Conservation (phyloP, 2,113 vertebrate genomes). For the Lepidothrix coronata region DNA sequence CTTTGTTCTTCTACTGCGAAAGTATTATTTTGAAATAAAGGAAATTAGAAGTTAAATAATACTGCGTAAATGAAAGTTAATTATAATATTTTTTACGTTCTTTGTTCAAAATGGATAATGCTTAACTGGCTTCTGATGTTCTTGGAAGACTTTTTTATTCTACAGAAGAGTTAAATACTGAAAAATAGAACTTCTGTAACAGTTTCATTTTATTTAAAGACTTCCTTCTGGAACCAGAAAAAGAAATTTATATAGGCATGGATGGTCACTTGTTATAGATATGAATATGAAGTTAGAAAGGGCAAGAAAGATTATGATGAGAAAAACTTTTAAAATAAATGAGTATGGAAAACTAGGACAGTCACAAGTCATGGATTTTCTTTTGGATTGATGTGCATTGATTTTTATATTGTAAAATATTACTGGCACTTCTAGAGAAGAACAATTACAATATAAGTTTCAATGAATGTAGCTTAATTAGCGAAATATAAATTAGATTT, state of each 20-base stretch:
- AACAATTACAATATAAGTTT: background rate
- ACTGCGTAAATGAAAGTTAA: background rate
- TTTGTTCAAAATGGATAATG: background rate
- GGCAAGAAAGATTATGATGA: background rate
- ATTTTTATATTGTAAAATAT: background rate
- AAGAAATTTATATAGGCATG: background rate
- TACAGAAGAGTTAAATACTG: background rate
- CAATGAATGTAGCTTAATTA: background rate
- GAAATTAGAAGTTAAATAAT: background rate
- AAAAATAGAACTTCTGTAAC: background rate
- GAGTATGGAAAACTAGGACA: background rate
- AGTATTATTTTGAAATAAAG: background rate
- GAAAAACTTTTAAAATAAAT: conserved; percentile 35
- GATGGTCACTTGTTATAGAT: background rate
- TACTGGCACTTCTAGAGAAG: background rate
- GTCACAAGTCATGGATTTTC: background rate
- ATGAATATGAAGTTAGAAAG: background rate
- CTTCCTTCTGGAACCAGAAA: background rate
- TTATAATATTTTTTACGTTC: background rate
- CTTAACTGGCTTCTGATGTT: background rate
- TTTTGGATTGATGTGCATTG: background rate
- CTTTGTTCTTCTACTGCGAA: background rate
- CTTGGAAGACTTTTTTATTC: background rate
- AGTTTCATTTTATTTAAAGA: conserved; percentile 11
- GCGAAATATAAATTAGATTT: background rate